Percentiles rank a stretch among this genome's conserved stretches.
Conservation (phyloP, 2,113 vertebrate species). For the Peromyscus polionotus region DNA sequence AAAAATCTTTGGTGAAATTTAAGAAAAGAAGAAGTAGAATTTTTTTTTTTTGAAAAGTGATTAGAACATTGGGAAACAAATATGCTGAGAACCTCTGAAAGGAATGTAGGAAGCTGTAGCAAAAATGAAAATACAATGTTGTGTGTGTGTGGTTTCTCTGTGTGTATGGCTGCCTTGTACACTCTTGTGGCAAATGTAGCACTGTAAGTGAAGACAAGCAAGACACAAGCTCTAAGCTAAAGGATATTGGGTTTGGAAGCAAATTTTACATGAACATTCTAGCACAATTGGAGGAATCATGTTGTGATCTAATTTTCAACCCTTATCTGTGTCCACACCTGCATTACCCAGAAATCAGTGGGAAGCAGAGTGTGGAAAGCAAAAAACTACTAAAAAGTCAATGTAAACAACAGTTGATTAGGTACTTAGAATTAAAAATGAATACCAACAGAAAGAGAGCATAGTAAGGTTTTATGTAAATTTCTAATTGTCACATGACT, state of each 20-base stretch:
- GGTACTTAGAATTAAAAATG: not conserved
- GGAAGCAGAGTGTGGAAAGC: not conserved
- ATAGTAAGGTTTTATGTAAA: not conserved
- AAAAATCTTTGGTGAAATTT: not conserved
- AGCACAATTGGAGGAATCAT: not conserved
- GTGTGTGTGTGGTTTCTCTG: not conserved
- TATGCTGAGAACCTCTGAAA: not conserved
- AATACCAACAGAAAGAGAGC: not conserved
- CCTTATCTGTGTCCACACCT: not conserved
- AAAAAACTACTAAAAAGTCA: not conserved
- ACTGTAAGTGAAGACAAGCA: not conserved
- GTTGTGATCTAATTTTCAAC: not conserved
- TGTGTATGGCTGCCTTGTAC: too few relatives aligned
- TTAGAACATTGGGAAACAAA: slow-evolving; percentile 29
- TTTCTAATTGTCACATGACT: not conserved
- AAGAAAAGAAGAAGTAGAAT: not conserved
- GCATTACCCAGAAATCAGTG: not conserved
- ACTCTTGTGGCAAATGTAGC: not conserved
- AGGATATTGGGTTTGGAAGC: not conserved
- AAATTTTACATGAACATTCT: not conserved
- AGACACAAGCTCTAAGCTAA: not conserved
- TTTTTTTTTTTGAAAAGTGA: not conserved
- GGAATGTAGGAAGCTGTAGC: not conserved
- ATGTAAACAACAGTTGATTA: not conserved
- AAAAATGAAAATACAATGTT: not conserved